phyloP scores from a whole-genome alignment of 2,888 invertebrate genomes.

The Sarcophaga rosellei region DNA sequence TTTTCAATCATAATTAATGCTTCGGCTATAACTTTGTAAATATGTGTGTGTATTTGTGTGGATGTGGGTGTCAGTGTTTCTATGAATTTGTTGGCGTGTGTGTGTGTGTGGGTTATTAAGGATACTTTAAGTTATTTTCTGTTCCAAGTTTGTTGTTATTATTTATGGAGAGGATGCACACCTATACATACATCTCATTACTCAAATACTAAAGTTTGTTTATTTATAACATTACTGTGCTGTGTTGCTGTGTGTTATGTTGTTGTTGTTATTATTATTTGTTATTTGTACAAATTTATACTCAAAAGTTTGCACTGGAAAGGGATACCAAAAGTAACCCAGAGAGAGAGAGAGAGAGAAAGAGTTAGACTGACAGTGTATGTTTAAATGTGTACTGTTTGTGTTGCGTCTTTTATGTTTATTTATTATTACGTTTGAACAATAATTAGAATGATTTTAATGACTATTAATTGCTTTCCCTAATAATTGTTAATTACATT shows the following conservation, averaged over 20 bases:
- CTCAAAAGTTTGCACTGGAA: not conserved
- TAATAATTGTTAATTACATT: constrained; percentile 62
- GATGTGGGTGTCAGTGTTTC: not conserved
- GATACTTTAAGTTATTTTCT: no score
- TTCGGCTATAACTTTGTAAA: not conserved
- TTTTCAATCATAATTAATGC: constrained; percentile 20
- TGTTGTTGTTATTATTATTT: not conserved
- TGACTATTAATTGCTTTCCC: constrained; percentile 62
- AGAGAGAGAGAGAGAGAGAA: no score
- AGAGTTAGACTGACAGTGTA: not conserved
- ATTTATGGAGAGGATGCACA: no score
- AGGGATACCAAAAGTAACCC: not conserved
- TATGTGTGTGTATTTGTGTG: not conserved
- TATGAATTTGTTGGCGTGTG: not conserved
- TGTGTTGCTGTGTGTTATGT: no score
- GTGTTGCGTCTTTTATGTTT: not conserved
- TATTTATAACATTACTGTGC: not conserved
- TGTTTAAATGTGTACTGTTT: not conserved
- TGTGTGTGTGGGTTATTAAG: not conserved
- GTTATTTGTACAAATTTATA: not conserved
- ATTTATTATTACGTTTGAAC: constrained; percentile 48
- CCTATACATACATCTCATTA: not conserved
- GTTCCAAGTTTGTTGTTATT: no score
- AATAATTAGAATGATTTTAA: constrained; percentile 57
- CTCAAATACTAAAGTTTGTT: not conserved